Conservation (phyloP, 2,113 vertebrate species). For the Xenotilapia flavipinnis region DNA sequence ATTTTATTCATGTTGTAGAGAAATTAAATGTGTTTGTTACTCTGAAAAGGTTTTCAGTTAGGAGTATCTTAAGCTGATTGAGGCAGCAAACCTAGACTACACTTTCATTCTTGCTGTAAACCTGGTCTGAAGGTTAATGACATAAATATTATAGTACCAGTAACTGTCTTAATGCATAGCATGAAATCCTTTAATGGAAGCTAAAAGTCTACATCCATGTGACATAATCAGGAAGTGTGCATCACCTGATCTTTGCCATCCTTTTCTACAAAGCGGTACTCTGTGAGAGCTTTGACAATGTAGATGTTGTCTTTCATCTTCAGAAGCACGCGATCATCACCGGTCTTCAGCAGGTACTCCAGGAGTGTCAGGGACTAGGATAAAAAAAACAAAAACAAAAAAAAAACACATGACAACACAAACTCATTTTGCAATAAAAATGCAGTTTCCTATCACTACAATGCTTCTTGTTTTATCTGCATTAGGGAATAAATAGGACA, state of each 20-base stretch:
- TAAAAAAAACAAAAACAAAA: neutral
- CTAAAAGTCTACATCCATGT: rapidly evolving
- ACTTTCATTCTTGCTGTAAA: neutral
- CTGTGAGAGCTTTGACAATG: conserved; percentile 83
- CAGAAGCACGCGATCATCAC: conserved; percentile 83
- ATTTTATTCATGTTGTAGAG: neutral
- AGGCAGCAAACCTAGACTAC: neutral
- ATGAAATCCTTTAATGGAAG: neutral
- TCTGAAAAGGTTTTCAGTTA: neutral
- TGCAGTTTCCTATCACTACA: neutral
- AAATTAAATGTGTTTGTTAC: neutral
- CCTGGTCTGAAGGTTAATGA: neutral
- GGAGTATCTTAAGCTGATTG: neutral
- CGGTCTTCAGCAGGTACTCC: conserved; percentile 88
- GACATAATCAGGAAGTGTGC: neutral
- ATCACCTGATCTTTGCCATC: conserved; percentile 87
- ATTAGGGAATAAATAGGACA: rapidly evolving
- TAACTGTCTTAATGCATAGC: neutral
- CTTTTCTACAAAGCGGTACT: conserved; percentile 85
- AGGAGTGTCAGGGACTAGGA: conserved; percentile 82
- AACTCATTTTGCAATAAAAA: neutral
- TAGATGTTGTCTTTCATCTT: conserved; percentile 87
- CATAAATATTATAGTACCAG: neutral
- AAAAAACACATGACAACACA: neutral
- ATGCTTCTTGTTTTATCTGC: neutral